Percentiles rank a stretch among this genome's conserved stretches.
Conservation (phyloP, 2,113 vertebrate genomes). For the Pluvialis apricaria region DNA sequence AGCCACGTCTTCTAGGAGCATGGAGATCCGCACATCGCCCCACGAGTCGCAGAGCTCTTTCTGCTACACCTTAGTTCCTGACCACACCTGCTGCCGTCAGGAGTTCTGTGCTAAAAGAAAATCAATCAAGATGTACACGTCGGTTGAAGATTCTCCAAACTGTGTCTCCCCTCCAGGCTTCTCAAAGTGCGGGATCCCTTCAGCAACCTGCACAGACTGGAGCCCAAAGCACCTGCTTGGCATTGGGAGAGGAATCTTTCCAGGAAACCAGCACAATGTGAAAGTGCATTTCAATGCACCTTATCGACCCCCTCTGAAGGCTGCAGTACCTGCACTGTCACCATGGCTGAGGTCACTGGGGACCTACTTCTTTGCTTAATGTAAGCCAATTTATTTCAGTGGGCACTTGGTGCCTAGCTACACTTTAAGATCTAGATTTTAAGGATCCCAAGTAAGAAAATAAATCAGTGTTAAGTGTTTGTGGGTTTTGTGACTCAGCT, state of each 20-base stretch:
- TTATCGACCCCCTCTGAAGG: not conserved
- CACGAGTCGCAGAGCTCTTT: accelerated
- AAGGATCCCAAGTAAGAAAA: not conserved
- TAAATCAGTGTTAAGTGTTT: not conserved
- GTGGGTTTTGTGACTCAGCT: not conserved
- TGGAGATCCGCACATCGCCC: not conserved
- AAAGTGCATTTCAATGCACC: not conserved
- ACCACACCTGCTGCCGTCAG: not conserved
- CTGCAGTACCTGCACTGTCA: not conserved
- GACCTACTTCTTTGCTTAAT: not conserved
- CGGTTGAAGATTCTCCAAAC: not conserved
- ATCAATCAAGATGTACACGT: accelerated
- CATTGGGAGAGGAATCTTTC: not conserved
- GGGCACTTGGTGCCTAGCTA: not conserved
- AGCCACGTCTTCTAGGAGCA: accelerated
- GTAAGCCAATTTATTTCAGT: not conserved
- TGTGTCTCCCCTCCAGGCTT: not conserved
- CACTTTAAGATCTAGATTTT: not conserved
- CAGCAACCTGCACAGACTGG: not conserved
- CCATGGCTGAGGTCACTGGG: not conserved
- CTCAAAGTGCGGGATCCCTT: not conserved
- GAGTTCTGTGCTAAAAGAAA: not conserved
- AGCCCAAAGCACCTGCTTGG: not conserved
- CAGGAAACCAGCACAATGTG: not conserved
- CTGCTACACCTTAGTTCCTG: not conserved